These are phyloP conservation scores for Micromussa lordhowensis DNA, from an alignment of 92 coral and sea anemone genomes.

Conservation along the genomic window DNA sequence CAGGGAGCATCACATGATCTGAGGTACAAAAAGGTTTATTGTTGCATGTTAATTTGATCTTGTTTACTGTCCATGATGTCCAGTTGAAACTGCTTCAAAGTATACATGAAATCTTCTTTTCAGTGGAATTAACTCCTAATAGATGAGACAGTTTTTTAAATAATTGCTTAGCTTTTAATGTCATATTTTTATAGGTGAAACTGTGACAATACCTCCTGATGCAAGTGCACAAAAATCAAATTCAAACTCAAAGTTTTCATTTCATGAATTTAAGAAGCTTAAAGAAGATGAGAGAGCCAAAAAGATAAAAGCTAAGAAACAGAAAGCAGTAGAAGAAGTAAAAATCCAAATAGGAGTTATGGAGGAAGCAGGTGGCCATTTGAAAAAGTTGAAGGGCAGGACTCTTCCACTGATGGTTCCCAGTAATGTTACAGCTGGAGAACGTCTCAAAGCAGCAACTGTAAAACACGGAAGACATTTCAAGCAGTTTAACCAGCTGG, in stretches of 20 bases:
- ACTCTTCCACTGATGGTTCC: conserved; percentile 48
- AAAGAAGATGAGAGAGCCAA: conserved; percentile 34
- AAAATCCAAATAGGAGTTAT: conserved; percentile 70
- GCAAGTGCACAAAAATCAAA: conserved; percentile 19
- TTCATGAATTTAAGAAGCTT: conserved; percentile 34
- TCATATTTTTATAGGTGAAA: conserved; percentile 20
- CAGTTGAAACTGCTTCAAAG: conserved; percentile 13
- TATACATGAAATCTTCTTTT: conserved; percentile 4
- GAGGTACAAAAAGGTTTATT: neutral
- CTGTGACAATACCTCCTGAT: conserved; percentile 15
- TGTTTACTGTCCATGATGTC: conserved; percentile 14
- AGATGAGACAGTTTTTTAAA: conserved; percentile 23
- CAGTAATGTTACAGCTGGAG: conserved; percentile 31
- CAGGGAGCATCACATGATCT: conserved; percentile 9
- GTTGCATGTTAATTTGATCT: neutral
- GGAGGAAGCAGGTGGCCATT: too few species aligned
- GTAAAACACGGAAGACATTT: conserved; percentile 42
- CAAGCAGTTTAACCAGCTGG: conserved; percentile 23
- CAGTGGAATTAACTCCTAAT: conserved; percentile 7
- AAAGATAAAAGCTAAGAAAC: conserved; percentile 40
- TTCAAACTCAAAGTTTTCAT: conserved; percentile 26
- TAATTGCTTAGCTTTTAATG: too few species aligned
- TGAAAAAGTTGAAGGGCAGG: conserved; percentile 66
- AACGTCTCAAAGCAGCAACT: conserved; percentile 31
- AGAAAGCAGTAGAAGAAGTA: conserved; percentile 42